phyloP scores from a whole-genome alignment of 2,797 vertebrate species.

The Gymnocypris eckloni region DNA sequence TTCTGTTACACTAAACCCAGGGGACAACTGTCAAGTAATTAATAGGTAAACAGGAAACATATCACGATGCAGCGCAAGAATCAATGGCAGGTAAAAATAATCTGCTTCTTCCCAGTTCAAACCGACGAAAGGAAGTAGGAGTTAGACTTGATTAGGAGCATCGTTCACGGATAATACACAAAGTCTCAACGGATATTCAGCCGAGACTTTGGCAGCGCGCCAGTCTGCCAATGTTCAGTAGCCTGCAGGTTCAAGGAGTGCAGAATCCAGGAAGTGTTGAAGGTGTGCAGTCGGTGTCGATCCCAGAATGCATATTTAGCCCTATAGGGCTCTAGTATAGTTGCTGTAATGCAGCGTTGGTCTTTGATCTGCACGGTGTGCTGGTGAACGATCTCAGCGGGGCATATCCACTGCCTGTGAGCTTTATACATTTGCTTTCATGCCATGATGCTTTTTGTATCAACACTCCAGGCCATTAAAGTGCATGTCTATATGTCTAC shows the following conservation, averaged over 20 bases:
- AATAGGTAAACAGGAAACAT: slow-evolving; percentile 16
- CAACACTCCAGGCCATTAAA: slow-evolving; percentile 25
- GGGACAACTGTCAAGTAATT: not conserved
- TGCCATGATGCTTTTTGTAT: slow-evolving; percentile 46
- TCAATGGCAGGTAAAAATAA: slow-evolving; percentile 30
- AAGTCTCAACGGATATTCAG: slow-evolving; percentile 21
- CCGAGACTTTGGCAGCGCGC: slow-evolving; percentile 3
- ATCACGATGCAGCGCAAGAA: not conserved
- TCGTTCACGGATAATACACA: slow-evolving; percentile 35
- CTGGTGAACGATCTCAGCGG: slow-evolving; percentile 18
- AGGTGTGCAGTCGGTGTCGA: slow-evolving; percentile 5
- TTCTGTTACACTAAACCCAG: not conserved
- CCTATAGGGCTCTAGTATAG: slow-evolving; percentile 32
- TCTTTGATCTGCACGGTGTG: not conserved
- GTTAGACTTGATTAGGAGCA: slow-evolving; percentile 12
- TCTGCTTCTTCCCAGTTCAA: slow-evolving; percentile 19
- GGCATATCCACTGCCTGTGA: slow-evolving; percentile 16
- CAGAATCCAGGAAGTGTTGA: slow-evolving; percentile 4
- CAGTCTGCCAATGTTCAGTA: slow-evolving; percentile 29
- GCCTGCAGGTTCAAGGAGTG: slow-evolving; percentile 28
- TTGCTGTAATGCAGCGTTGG: not conserved
- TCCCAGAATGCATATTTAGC: slow-evolving; percentile 26
- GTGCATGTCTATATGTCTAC: slow-evolving; percentile 13
- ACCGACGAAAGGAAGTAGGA: slow-evolving; percentile 11
- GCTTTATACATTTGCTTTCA: slow-evolving; percentile 27